Percentiles rank a stretch among this genome's conserved stretches.
phyloP scores from a whole-genome alignment of 1,140 invertebrate species.

The Temnothorax longispinosus region DNA sequence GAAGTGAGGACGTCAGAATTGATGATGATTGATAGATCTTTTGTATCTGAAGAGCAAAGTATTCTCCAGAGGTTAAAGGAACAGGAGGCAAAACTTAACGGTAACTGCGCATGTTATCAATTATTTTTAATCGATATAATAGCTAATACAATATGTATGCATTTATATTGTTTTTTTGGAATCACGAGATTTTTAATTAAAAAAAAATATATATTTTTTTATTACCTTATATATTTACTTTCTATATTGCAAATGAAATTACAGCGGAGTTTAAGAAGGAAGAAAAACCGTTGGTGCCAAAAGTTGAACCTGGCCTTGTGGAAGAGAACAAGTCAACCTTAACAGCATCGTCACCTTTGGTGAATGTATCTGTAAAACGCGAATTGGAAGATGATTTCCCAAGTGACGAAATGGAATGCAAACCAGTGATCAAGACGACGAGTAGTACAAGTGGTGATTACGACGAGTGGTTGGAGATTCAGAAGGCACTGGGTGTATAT shows the following conservation, averaged over 20 bases:
- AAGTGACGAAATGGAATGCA: slow-evolving; percentile 80
- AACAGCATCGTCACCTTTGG: slow-evolving; percentile 68
- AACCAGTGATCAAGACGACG: slow-evolving; percentile 78
- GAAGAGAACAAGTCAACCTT: slow-evolving; percentile 74
- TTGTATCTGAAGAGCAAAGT: slow-evolving; percentile 89
- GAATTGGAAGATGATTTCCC: slow-evolving; percentile 83
- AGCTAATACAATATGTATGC: not conserved
- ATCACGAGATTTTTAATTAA: not conserved
- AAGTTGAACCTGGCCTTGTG: slow-evolving; percentile 80
- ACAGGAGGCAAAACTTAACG: slow-evolving; percentile 82
- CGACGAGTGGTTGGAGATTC: slow-evolving; percentile 90
- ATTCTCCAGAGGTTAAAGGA: slow-evolving; percentile 87
- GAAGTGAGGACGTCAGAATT: slow-evolving; percentile 90
- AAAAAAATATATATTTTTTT: not conserved
- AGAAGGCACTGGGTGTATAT: slow-evolving; percentile 88
- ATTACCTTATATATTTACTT: not conserved
- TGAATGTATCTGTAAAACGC: slow-evolving; percentile 81
- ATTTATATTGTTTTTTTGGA: not conserved
- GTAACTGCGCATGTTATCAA: slow-evolving; percentile 69
- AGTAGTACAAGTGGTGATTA: slow-evolving; percentile 85
- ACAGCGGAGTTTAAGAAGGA: slow-evolving; percentile 84
- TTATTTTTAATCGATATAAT: slow-evolving; percentile 39
- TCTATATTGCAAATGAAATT: slow-evolving; percentile 39
- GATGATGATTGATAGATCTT: slow-evolving; percentile 91
- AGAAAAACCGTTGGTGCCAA: slow-evolving; percentile 82